These are phyloP conservation scores for Drosophila sp. DNA, from an alignment of 1,140 invertebrate genomes.

Conservation along the genomic window DNA sequence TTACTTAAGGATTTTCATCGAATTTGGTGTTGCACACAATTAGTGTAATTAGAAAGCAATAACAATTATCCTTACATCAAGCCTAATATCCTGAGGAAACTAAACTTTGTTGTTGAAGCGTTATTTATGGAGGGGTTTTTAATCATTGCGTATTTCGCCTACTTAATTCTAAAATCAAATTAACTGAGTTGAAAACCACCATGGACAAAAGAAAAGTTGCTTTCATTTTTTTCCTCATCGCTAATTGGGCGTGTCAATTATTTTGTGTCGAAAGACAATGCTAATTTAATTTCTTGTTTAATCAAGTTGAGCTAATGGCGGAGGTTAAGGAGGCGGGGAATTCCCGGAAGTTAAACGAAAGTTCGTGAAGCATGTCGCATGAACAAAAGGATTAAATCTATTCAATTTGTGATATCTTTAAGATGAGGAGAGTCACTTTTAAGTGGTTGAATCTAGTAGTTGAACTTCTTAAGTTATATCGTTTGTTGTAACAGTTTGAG, in stretches of 20 bases:
- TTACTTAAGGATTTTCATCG: constrained; percentile 72
- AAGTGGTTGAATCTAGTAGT: neutral
- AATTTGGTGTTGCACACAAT: constrained; percentile 61
- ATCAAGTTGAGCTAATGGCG: constrained; percentile 63
- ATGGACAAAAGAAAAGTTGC: constrained; percentile 3
- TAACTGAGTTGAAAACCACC: constrained; percentile 15
- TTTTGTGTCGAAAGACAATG: constrained; percentile 59
- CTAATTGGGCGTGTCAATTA: constrained; percentile 60
- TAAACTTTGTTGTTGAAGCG: constrained; percentile 23
- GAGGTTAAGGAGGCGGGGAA: constrained; percentile 7
- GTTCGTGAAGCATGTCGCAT: neutral
- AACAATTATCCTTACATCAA: constrained; percentile 65
- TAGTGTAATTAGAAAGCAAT: constrained; percentile 80
- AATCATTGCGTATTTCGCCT: constrained; percentile 57
- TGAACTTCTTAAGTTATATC: too few species aligned
- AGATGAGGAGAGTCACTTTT: neutral
- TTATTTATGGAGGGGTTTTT: constrained; percentile 36
- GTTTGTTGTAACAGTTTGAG: neutral
- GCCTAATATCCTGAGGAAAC: constrained; percentile 38
- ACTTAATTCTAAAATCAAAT: constrained; percentile 65
- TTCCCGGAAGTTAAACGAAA: constrained; percentile 14
- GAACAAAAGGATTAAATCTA: constrained; percentile 5
- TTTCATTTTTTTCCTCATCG: constrained; percentile 19
- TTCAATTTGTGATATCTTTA: neutral
- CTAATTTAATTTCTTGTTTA: constrained; percentile 66